phyloP scores from a whole-genome alignment of 2,113 vertebrate genomes.

The Glareola pratincola region DNA sequence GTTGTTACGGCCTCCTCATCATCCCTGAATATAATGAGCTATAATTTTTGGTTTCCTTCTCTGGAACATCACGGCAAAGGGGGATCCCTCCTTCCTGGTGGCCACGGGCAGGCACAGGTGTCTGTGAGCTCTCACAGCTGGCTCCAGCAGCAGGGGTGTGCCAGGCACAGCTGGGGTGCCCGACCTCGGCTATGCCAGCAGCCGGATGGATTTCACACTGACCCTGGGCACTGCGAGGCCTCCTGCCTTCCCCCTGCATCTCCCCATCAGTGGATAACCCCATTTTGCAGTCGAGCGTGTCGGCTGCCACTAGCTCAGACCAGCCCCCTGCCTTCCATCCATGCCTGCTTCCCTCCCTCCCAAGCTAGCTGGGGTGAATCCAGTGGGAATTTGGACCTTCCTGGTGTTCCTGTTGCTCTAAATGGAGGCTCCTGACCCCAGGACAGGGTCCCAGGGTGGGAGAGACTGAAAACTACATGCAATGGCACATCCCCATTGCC shows the following conservation, averaged over 20 bases:
- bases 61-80: not conserved
- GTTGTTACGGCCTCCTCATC: not conserved
- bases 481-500: not conserved
- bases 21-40: not conserved
- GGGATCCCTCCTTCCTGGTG: not conserved
- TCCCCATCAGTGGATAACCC: not conserved
- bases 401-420: not conserved
- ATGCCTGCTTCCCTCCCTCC: not conserved
- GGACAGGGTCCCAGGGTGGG: not conserved
- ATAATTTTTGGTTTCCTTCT: not conserved
- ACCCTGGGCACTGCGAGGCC: not conserved
- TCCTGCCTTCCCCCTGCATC: not conserved
- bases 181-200: not conserved
- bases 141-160: not conserved
- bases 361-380: not conserved
- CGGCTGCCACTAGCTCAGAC: not conserved
- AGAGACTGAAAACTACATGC: not conserved
- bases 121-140: not conserved
- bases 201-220: not conserved
- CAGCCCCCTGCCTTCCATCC: not conserved
- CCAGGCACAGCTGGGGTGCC: not conserved
- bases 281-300: accelerated
- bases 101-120: not conserved
- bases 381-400: not conserved
- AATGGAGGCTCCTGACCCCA: accelerated